Evolutionary conservation across 92 coral and sea anemone genomes (phyloP).

Genomic region (Chrysogorgia sp.): DNA sequence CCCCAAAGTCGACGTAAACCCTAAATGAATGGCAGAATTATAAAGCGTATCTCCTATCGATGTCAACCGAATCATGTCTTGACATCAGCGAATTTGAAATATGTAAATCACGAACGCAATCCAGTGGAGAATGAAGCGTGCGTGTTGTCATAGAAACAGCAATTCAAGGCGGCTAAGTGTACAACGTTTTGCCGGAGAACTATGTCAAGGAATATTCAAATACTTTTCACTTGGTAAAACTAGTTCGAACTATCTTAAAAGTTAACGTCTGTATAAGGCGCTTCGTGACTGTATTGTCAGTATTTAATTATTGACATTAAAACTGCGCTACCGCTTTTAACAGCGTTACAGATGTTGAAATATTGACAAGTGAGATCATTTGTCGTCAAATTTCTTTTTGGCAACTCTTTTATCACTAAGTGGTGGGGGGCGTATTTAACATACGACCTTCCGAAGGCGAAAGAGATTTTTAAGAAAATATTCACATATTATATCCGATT

Average conservation of each 20-base stretch:
- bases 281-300: background rate
- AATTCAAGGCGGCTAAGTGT: background rate
- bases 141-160: conserved; percentile 17
- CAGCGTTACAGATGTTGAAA: background rate
- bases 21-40: background rate
- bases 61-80: background rate
- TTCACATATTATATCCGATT: background rate
- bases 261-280: too few relatives aligned
- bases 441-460: background rate
- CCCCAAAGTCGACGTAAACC: too few relatives aligned
- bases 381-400: too few relatives aligned
- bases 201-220: too few relatives aligned
- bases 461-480: background rate
- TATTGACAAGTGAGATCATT: too few relatives aligned
- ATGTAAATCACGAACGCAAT: conserved; percentile 28
- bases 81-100: conserved; percentile 31
- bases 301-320: too few relatives aligned
- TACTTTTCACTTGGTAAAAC: too few relatives aligned
- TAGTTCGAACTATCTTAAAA: too few relatives aligned
- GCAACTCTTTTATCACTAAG: background rate
- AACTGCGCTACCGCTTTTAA: background rate
- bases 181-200: background rate
- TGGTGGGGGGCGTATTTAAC: background rate
- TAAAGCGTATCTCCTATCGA: background rate
- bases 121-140: conserved; percentile 21